Percentiles rank a stretch among this genome's conserved stretches.
phyloP scores from a whole-genome alignment of 2,888 invertebrate genomes.

The Steinernema carpocapsae region DNA sequence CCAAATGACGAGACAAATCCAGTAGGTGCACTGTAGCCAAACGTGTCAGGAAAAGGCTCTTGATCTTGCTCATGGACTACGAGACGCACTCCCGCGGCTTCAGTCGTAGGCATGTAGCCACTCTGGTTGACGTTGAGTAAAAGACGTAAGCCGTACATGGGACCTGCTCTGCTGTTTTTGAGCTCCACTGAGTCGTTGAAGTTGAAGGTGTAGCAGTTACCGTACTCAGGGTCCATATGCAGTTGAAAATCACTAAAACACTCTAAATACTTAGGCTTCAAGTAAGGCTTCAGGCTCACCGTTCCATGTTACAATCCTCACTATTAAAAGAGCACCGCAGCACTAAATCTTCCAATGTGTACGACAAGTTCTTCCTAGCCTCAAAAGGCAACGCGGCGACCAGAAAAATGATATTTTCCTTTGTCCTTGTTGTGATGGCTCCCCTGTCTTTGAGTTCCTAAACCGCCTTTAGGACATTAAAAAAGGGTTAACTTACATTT shows the following conservation, averaged over 20 bases:
- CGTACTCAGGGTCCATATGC: conserved; percentile 68
- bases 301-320: conserved; percentile 65
- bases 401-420: conserved; percentile 67
- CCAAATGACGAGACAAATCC: conserved; percentile 69
- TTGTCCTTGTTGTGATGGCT: conserved; percentile 67
- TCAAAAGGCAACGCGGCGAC: conserved; percentile 66
- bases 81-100: conserved; percentile 66
- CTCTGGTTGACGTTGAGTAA: conserved; percentile 68
- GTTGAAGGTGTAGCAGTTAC: conserved; percentile 69
- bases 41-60: conserved; percentile 68
- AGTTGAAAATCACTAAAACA: conserved; percentile 66
- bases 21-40: conserved; percentile 68
- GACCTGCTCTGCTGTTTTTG: conserved; percentile 64
- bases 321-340: conserved; percentile 68
- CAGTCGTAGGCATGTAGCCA: conserved; percentile 69
- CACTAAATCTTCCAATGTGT: conserved; percentile 66
- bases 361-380: conserved; percentile 56
- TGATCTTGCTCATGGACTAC: conserved; percentile 64
- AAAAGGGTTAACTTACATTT: conserved; percentile 34
- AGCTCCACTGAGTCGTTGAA: conserved; percentile 66
- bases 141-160: conserved; percentile 65
- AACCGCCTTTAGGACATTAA: conserved; percentile 28
- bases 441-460: conserved; percentile 65
- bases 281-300: conserved; percentile 34
- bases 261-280: neutral